These are phyloP conservation scores for Spheniscus humboldti DNA, from an alignment of 2,797 vertebrate genomes.

Conservation along the genomic window DNA sequence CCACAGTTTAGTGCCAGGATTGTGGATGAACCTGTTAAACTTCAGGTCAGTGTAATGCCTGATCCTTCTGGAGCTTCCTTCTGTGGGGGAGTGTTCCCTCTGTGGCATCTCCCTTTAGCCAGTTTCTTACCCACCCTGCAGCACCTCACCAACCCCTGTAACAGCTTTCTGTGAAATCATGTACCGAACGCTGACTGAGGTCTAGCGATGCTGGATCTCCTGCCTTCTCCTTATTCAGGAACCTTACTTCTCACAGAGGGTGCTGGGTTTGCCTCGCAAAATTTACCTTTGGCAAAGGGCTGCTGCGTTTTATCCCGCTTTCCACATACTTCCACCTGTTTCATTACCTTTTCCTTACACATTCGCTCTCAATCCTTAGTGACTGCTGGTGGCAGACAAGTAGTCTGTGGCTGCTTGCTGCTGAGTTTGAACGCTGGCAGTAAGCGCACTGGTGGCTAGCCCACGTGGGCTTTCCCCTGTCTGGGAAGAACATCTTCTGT, in stretches of 20 bases:
- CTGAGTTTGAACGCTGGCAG: not conserved
- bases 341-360: not conserved
- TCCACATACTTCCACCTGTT: not conserved
- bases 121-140: not conserved
- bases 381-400: not conserved
- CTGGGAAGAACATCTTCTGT: not conserved
- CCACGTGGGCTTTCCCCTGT: not conserved
- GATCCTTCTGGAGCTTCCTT: not conserved
- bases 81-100: rapidly evolving
- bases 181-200: not conserved
- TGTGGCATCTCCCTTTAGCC: not conserved
- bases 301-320: not conserved
- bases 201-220: not conserved
- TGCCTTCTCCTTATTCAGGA: not conserved
- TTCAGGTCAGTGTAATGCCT: not conserved
- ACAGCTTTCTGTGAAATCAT: not conserved
- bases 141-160: not conserved
- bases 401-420: not conserved
- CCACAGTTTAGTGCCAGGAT: not conserved
- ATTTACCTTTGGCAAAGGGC: not conserved
- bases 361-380: not conserved
- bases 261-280: not conserved
- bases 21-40: not conserved
- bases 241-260: not conserved
- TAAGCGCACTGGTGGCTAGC: not conserved